A percentile compares a stretch with the other conserved stretches of the same genome.
phyloP scores from a whole-genome alignment of 2,113 vertebrate species.

The Thermophis baileyi region DNA sequence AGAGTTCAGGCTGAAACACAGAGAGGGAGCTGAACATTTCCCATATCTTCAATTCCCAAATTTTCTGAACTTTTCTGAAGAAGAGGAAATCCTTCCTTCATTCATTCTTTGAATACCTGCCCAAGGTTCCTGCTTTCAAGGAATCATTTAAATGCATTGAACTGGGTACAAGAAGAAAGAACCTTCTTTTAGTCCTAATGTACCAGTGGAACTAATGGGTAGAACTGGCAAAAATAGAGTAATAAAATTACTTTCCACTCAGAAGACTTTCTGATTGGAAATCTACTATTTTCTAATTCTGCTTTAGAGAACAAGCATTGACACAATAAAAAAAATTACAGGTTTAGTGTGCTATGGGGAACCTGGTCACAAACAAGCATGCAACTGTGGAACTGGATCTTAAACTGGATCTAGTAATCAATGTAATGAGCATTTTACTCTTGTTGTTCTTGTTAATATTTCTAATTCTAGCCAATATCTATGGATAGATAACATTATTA shows the following conservation, averaged over 20 bases:
- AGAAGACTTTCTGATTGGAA: neutral
- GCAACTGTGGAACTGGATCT: neutral
- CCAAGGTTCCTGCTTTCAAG: neutral
- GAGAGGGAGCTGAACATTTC: neutral
- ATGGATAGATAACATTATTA: neutral
- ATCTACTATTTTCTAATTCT: neutral
- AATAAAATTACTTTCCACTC: neutral
- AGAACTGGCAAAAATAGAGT: neutral
- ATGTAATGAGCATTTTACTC: neutral
- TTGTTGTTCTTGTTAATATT: neutral
- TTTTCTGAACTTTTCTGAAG: neutral
- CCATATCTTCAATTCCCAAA: neutral
- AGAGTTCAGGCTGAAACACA: neutral
- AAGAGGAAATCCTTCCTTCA: neutral
- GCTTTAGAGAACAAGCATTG: neutral
- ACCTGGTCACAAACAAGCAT: neutral
- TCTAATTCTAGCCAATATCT: neutral
- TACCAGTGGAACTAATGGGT: neutral
- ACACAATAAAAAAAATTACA: neutral
- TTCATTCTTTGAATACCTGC: neutral
- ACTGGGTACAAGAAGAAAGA: neutral
- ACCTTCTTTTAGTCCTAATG: neutral
- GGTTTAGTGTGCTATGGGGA: neutral
- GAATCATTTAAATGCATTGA: neutral
- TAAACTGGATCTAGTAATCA: slow-evolving; percentile 17